Evolutionary conservation across 2,113 vertebrate genomes (phyloP), one percentile per base, ranked within the genome.

Genomic region (Argyrosomus japonicus): DNA sequence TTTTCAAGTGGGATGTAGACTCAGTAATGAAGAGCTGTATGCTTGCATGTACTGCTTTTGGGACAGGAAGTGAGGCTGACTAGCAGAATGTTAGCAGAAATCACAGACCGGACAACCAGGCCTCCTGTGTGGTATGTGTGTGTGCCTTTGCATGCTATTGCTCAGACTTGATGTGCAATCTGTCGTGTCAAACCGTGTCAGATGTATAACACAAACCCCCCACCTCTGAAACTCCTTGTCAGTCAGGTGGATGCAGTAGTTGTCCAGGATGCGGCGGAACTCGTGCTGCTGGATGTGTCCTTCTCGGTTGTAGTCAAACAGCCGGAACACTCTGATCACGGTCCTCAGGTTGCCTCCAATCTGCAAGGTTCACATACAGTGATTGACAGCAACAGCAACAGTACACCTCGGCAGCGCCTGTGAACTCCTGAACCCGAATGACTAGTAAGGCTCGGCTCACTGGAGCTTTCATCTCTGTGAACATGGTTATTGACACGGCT

Each of bases 311-410:
- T 86, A 89, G 68, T 93, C 93, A 61, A 95, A 83, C 82, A 94
- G 86, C 29, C 84, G 78, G 56, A 96, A 93, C 58, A 90, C 89
- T 64, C 91, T 92, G 62, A 87, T 69, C 29, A 94, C 6, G 1
- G 87, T 93, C 86, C 91, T 93, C 63, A 95, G 64, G 83, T 96
- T 95, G 79, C 80, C 89, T 79, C 90, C 90, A 40, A 95, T 91
- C 96, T 95, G 68, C 10, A 9, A 45, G 72, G 65, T 80, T 64
- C 27, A 80, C 62, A 63, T 36, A 61, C n/a, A 19, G 2, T 77
- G 85, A 89, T 10, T 76, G 81, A 72, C 74, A 89, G 74, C 48
- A 85, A 60, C 69, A 43, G 74, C 48, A 86, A 61, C 65, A 48
- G 17, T 23, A 40, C 79, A 69, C 58, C 68, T 78, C 45, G 13